Conservation (phyloP, 2,797 vertebrate species). For the Naso thynnoides region DNA sequence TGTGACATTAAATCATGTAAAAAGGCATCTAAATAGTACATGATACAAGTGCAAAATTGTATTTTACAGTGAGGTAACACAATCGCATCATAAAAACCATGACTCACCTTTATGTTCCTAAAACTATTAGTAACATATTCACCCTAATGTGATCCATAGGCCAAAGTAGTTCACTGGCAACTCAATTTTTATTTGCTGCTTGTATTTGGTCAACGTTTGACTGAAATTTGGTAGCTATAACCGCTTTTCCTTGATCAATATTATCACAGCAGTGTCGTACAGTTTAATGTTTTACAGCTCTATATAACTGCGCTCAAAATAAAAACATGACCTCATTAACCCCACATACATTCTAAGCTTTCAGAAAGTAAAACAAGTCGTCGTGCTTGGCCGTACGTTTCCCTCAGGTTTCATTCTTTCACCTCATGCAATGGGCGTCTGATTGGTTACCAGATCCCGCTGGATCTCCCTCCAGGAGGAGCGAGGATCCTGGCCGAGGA, state of each 20-base stretch:
- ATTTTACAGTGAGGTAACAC: conserved; percentile 81
- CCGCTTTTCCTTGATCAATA: conserved; percentile 25
- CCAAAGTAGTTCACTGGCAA: conserved; percentile 45
- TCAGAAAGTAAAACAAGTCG: conserved; percentile 66
- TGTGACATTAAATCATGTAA: conserved; percentile 74
- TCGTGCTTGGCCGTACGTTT: conserved; percentile 56
- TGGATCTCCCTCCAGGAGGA: conserved; percentile 94
- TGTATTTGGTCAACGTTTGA: conserved; percentile 58
- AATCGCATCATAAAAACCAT: conserved; percentile 70
- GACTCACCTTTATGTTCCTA: conserved; percentile 52
- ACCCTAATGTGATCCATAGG: conserved; percentile 46
- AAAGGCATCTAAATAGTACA: conserved; percentile 82
- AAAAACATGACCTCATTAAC: conserved; percentile 57
- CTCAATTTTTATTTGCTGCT: conserved; percentile 36
- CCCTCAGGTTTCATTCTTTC: conserved; percentile 47
- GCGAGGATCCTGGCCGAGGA: conserved; percentile 95
- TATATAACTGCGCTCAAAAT: conserved; percentile 58
- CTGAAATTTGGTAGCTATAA: conserved; percentile 47
- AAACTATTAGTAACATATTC: conserved; percentile 63
- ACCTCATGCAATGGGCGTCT: conserved; percentile 41
- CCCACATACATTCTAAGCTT: conserved; percentile 55
- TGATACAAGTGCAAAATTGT: conserved; percentile 82
- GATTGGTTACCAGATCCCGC: conserved; percentile 92
- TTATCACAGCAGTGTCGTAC: conserved; percentile 50
- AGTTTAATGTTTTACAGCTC: conserved; percentile 45